Evolutionary conservation across 2,113 vertebrate species (phyloP).

Genomic region (Chloropsis hardwickii): DNA sequence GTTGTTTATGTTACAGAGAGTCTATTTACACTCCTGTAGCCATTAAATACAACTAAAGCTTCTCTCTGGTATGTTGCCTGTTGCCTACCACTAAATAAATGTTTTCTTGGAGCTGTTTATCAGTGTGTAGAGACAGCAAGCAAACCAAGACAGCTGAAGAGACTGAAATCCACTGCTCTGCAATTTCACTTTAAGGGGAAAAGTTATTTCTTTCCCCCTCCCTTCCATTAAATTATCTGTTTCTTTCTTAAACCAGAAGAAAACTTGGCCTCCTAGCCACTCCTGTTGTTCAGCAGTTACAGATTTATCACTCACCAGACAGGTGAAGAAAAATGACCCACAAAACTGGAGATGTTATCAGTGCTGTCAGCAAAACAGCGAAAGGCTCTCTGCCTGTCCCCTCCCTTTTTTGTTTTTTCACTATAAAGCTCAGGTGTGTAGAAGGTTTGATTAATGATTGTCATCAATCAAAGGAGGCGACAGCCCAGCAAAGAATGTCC

Average conservation of each 20-base stretch:
- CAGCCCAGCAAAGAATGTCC: slow-evolving; percentile 29
- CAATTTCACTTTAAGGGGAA: not conserved
- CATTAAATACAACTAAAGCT: not conserved
- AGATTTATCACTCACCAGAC: slow-evolving; percentile 44
- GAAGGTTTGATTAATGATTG: slow-evolving; percentile 52
- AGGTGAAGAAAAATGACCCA: slow-evolving; percentile 57
- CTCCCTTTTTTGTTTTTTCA: not conserved
- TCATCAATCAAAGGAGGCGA: slow-evolving; percentile 50
- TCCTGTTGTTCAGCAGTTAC: not conserved
- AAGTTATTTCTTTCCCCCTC: not conserved
- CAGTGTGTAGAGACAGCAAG: not conserved
- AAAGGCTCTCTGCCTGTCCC: not conserved
- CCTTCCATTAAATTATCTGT: slow-evolving; percentile 17
- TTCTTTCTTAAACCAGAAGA: slow-evolving; percentile 24
- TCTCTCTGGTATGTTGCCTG: not conserved
- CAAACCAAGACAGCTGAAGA: not conserved
- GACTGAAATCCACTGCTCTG: not conserved
- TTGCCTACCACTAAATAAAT: not conserved
- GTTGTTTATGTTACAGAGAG: not conserved
- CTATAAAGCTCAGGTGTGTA: slow-evolving; percentile 51
- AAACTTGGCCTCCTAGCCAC: not conserved
- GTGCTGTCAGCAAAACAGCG: slow-evolving; percentile 2
- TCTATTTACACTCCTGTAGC: not conserved
- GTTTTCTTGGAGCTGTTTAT: not conserved
- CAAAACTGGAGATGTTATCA: slow-evolving; percentile 56